Evolutionary conservation across 2,888 invertebrate genomes (phyloP).

Genomic region (Chalcosyrphus nemorum): DNA sequence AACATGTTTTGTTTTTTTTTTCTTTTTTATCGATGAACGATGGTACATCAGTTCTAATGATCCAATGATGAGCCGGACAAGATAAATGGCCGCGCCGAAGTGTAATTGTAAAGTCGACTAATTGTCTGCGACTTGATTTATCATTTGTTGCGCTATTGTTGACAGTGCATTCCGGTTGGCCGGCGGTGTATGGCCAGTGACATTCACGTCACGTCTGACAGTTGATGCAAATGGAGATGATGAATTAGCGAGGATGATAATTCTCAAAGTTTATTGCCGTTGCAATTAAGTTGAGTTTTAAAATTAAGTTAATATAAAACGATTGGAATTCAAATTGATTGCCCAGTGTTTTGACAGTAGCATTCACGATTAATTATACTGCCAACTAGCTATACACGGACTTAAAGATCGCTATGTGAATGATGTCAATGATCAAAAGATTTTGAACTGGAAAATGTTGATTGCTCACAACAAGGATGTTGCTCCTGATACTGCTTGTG

Average conservation of each 20-base stretch:
- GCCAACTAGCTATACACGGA: no score
- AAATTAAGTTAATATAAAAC: conserved; percentile 45
- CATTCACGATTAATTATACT: no score
- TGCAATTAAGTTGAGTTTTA: conserved; percentile 43
- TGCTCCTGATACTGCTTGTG: no score
- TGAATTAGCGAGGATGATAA: conserved; percentile 39
- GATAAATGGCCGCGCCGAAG: conserved; percentile 18
- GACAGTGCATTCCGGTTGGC: conserved; percentile 28
- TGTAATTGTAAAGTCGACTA: conserved; percentile 43
- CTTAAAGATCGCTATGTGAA: no score
- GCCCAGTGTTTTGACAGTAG: not conserved
- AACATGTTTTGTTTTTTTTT: no score
- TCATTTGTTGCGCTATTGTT: conserved; percentile 38
- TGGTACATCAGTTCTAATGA: conserved; percentile 35
- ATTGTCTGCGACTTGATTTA: conserved; percentile 57
- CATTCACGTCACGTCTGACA: conserved; percentile 53
- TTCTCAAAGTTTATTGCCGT: conserved; percentile 25
- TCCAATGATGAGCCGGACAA: conserved; percentile 36
- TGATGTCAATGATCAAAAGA: no score
- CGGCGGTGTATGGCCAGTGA: conserved; percentile 34
- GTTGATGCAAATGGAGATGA: conserved; percentile 16
- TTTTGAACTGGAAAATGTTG: no score
- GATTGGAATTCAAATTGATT: conserved; percentile 13
- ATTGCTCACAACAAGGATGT: no score
- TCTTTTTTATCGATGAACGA: conserved; percentile 17